Evolutionary conservation across 92 coral and sea anemone species (phyloP), one percentile per base, ranked within the genome.

Genomic region (Palythoa grandis): DNA sequence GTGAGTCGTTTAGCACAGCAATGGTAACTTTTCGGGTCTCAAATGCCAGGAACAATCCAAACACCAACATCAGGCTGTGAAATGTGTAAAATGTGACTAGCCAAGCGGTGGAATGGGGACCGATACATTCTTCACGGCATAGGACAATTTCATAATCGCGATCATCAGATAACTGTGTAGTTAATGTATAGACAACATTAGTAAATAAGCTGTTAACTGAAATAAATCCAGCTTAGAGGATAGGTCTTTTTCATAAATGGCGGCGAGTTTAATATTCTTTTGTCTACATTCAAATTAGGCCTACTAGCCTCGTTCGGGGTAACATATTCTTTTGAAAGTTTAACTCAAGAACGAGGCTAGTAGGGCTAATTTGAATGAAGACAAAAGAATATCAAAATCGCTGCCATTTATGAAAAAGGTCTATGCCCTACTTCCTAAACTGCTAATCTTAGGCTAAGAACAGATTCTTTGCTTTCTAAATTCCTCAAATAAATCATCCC

Each of bases 11-110:
- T 29, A 94, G 89, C 2, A 91, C 95, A 10, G 98, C 90, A 14
- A 94, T 93, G 29, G 98, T 92, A 5, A 94, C 92, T 43, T 90
- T 94, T 39, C 98, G 93, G 15, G 98, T 94, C 88, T 92, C 98
- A 71, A 94, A 92, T 17, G 98, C 98, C 43, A 92, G 91, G 76
- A 94, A 94, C 73, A 94, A 63, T 12, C 98, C 98, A 79, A 94
- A 94, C 78, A 94, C 91, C 17, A 94, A 91, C 40, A 92, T 82
- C 12, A 94, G 91, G 72, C 98, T 94, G 89, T 94, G 98, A 74
- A 94, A 94, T 2, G 95, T 83, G 76, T 92, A 94, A 80, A 94
- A 88, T 1, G 91, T 91, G 63, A 94, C 90, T 12, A 92, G 70
- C 98, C 98, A 94, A 14, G 82, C 91, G 3, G 94, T 91, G 22